Evolutionary conservation across 2,797 vertebrate species (phyloP), one percentile per base, ranked within the genome.

Genomic region (Urophycis tenuis): DNA sequence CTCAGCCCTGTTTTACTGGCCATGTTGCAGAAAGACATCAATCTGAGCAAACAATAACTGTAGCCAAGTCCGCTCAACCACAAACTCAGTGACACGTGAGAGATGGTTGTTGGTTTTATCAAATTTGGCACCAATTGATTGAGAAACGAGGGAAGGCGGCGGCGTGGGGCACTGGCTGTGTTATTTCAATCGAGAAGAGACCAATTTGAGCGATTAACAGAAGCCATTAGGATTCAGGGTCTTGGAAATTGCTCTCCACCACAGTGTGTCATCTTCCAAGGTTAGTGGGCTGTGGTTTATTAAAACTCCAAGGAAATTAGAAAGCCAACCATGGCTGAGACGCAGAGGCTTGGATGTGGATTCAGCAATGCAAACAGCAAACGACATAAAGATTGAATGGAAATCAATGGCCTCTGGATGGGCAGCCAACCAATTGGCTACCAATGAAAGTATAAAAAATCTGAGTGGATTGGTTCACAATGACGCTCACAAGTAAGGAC

Each of bases 211-310:
- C 60, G 25, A 67, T 67, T 67, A 67, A 67, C 60, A 25, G 60
- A 67, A 67, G 60, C 60, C 60, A 67, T 67, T 67, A 67, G n/a
- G 60, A 67, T 67, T 67, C 60, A 67, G 60, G 60, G 60, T 67
- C 60, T 67, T n/a, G 60, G 60, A 67, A 67, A 67, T 67, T 67
- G 60, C 60, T 67, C n/a, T 67, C 60, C 60, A 29, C 60, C 60
- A 67, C 60, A 29, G 60, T 67, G 25, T 67, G 60, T 67, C 60
- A 29, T 67, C 60, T 67, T 29, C n/a, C 60, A 67, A 25, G 60
- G 60, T 67, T 67, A 67, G 60, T 67, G 60, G 60, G 8, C 60
- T 67, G 60, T 67, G 60, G n/a, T 67, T 67, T 67, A 29, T 67
- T 67, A 67, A 29, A 67, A 67, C n/a, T 67, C 25, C 25, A 29